Conservation (phyloP, 2,888 invertebrate species). For the Philaethria dido region DNA sequence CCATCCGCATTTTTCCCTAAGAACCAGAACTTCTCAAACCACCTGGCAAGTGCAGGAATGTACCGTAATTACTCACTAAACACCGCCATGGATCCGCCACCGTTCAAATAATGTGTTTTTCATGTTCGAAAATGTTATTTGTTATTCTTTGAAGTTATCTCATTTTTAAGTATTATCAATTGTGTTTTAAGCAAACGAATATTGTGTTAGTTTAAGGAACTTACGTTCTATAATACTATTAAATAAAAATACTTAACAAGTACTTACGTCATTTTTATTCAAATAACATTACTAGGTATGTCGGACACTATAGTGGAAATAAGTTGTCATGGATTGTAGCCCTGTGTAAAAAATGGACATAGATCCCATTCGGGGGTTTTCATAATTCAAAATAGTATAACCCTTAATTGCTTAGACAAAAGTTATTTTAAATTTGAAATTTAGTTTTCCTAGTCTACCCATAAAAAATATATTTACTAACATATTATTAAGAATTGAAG, state of each 20-base stretch:
- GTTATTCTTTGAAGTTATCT: not conserved
- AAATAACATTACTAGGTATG: too few species aligned
- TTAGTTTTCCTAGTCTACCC: too few species aligned
- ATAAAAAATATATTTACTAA: too few species aligned
- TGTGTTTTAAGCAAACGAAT: not conserved
- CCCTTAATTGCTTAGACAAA: too few species aligned
- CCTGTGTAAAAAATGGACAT: too few species aligned
- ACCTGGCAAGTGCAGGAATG: slow-evolving; percentile 88
- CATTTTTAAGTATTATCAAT: not conserved
- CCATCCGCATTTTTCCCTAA: slow-evolving; percentile 88
- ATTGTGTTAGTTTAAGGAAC: not conserved
- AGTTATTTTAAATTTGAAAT: too few species aligned
- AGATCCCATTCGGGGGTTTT: too few species aligned
- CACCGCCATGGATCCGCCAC: slow-evolving; percentile 82
- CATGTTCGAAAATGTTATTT: not conserved
- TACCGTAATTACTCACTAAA: slow-evolving; percentile 93
- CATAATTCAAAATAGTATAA: too few species aligned
- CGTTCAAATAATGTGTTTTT: slow-evolving; percentile 42
- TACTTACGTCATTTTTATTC: not conserved
- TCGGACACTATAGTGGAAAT: too few species aligned
- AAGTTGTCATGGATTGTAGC: too few species aligned
- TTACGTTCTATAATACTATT: not conserved
- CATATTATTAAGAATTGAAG: too few species aligned
- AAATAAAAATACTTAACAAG: not conserved
- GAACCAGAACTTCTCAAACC: slow-evolving; percentile 88